Conservation (phyloP, 2,797 vertebrate genomes). For the Artibeus jamaicensis region DNA sequence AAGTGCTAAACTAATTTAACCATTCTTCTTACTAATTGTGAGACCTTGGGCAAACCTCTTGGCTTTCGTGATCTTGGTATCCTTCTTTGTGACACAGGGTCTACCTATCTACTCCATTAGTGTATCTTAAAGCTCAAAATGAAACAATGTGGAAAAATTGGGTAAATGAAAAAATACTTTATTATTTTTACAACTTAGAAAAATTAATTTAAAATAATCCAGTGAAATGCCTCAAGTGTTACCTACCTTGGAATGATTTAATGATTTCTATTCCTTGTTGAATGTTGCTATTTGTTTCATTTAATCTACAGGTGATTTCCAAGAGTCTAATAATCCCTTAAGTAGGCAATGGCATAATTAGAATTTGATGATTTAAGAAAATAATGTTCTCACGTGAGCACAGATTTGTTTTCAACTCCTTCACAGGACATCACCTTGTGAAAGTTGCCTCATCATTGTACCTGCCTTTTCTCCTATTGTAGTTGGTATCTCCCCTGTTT, state of each 20-base stretch:
- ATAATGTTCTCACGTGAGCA: not conserved
- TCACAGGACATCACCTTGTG: not conserved
- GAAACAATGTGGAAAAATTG: not conserved
- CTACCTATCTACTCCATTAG: not conserved
- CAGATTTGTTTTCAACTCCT: not conserved
- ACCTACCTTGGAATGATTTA: not conserved
- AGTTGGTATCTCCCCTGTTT: not conserved
- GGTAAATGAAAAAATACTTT: not conserved
- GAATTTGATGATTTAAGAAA: not conserved
- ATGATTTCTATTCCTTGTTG: not conserved
- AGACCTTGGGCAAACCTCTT: not conserved
- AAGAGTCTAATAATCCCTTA: conserved; percentile 28
- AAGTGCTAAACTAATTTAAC: not conserved
- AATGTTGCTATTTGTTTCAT: not conserved
- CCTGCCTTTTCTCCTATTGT: not conserved
- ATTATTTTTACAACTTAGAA: not conserved
- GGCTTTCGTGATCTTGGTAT: not conserved
- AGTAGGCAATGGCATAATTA: not conserved
- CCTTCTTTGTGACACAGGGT: not conserved
- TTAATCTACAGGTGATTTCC: not conserved
- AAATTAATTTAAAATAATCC: conserved; percentile 24
- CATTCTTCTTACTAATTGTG: not conserved
- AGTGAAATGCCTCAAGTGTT: not conserved
- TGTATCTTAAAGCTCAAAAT: not conserved
- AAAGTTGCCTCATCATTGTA: not conserved